Evolutionary conservation across 1,140 invertebrate species (phyloP), one percentile per base, ranked within the genome.

Genomic region (Hyles euphorbiae): DNA sequence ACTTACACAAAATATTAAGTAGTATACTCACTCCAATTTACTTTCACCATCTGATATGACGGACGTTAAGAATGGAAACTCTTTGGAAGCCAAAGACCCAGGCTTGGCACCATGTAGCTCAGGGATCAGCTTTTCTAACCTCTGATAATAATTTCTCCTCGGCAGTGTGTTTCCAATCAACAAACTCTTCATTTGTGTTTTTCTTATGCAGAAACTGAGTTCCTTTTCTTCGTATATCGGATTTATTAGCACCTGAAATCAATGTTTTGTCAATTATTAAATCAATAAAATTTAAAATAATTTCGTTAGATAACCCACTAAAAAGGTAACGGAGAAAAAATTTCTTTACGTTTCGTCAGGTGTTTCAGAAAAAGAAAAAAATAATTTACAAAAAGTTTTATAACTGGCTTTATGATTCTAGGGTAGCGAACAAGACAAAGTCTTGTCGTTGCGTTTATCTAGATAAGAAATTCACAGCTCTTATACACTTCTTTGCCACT

Each of bases 191-290:
- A 94, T 84, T 8, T 90, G 89, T 9, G 96, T 95, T 87, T 97
- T 96, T 6, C 94, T 92, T 3, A 99, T 74, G 50, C 94, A 94
- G 75, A 95, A 97, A 55, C 93, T 91, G 1, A 98, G 60, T 79
- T 99, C 98, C 9, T 88, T 72, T 7, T 91, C 88, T 76, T 94
- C 92, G 74, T 96, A 98, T 0, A 92, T 90, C 0, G 97, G 97
- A 86, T 99, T 99, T 5, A 98, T 91, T 50, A 94, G 93, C 5
- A 96, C 94, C 93, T 95, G 62, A 49, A 86, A 74, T 0, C 4
- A 49, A 9, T 5, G 11, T 54, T 52, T 3, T 3, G 34, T 53
- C 22, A 22, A 22, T 22, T 22, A 22, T 2, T 22, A 22, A 22
- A 22, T 22, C 22, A 22, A 22, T 22, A 22, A 22, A n/a, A n/a